phyloP scores from a whole-genome alignment of 2,797 vertebrate genomes.

The Astyanax mexicanus region DNA sequence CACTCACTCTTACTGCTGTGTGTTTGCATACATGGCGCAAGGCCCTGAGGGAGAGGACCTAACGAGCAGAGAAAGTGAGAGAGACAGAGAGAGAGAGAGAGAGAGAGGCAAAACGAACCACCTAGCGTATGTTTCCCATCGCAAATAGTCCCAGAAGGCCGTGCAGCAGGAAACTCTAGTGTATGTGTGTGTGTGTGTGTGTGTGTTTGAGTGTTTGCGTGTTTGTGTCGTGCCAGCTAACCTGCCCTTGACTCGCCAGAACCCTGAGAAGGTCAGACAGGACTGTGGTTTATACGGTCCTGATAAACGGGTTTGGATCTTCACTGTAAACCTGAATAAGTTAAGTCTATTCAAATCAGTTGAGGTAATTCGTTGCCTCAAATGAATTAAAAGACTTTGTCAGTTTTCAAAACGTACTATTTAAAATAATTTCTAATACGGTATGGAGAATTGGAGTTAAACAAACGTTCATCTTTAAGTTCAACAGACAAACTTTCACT shows the following conservation, averaged over 20 bases:
- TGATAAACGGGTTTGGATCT: too few relatives aligned
- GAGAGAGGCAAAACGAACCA: constrained; percentile 20
- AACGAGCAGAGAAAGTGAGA: constrained; percentile 1
- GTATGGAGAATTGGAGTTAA: too few relatives aligned
- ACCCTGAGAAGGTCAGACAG: neutral
- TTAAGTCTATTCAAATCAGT: too few relatives aligned
- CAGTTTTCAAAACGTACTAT: too few relatives aligned
- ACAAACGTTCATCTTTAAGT: too few relatives aligned
- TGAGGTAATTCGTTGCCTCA: too few relatives aligned
- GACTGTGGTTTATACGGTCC: neutral
- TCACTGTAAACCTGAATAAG: too few relatives aligned
- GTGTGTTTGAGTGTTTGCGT: too few relatives aligned
- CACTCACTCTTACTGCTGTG: neutral
- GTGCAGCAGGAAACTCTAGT: constrained; percentile 33
- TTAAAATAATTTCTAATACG: too few relatives aligned
- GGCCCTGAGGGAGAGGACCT: neutral
- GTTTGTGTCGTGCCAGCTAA: constrained; percentile 15
- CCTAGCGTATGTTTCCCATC: constrained; percentile 59
- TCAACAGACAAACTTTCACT: too few relatives aligned
- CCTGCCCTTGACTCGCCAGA: neutral
- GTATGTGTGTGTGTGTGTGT: neutral
- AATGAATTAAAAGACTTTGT: too few relatives aligned
- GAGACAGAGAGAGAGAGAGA: constrained; percentile 27
- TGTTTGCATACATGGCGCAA: neutral
- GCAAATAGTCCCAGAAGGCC: constrained; percentile 26